phyloP scores from a whole-genome alignment of 2,888 invertebrate species.

The Gymnocheta viridis region DNA sequence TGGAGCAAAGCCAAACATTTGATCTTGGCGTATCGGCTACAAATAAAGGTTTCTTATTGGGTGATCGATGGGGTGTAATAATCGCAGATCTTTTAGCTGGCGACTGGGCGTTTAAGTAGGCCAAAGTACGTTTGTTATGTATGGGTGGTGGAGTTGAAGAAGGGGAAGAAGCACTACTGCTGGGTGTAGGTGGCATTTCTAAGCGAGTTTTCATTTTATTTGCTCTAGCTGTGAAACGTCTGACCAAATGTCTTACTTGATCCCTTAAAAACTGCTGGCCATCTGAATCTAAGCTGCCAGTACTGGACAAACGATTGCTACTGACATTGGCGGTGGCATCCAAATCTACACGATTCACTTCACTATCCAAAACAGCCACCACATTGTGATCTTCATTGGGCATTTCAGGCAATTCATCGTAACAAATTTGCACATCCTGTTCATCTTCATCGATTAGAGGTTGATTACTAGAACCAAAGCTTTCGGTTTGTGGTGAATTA shows the following conservation, averaged over 20 bases:
- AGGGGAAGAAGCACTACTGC: slow-evolving; percentile 84
- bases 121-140: slow-evolving; percentile 64
- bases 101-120: slow-evolving; percentile 58
- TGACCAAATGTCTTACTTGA: slow-evolving; percentile 84
- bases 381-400: slow-evolving; percentile 79
- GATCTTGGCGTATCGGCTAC: slow-evolving; percentile 81
- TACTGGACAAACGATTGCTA: slow-evolving; percentile 75
- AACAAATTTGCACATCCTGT: slow-evolving; percentile 80
- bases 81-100: slow-evolving; percentile 72
- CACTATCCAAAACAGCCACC: slow-evolving; percentile 72
- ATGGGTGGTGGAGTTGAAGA: slow-evolving; percentile 74
- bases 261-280: slow-evolving; percentile 81
- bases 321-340: slow-evolving; percentile 72
- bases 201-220: slow-evolving; percentile 84
- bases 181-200: slow-evolving; percentile 86
- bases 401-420: slow-evolving; percentile 79
- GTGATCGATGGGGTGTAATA: slow-evolving; percentile 73
- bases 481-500: slow-evolving; percentile 66
- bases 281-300: slow-evolving; percentile 79
- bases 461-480: slow-evolving; percentile 69
- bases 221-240: slow-evolving; percentile 85
- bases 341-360: slow-evolving; percentile 75
- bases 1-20: slow-evolving; percentile 81
- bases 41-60: slow-evolving; percentile 77
- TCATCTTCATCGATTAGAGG: slow-evolving; percentile 77